Base-by-base conservation (phyloP, 2,888 invertebrate species). In the Parelbella ahira region DNA sequence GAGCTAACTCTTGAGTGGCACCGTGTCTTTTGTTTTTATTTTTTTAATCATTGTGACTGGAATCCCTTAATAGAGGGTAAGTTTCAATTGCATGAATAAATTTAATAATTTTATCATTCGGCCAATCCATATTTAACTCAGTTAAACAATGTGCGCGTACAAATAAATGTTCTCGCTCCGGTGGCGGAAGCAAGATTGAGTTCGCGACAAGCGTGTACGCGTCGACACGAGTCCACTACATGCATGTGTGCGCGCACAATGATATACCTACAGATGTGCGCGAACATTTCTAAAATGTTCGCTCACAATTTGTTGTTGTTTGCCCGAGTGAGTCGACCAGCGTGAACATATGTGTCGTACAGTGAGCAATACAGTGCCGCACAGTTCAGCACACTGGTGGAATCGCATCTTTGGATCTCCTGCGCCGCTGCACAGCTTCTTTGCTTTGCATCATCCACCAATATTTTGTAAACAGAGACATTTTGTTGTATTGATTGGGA, bases 101-200 rank as follows among this genome's bases (percentile, higher is more conserved):
- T 29, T 47, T 45, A 12, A 44, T 49, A 45, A 37, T 48, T 48
- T 46, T 50, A 32, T 30, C 23, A 24, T 30, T 38, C 9, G 29
- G 23, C 38, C 29, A 38, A 38, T 38, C 30, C 47, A 51, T 45
- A 44, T 41, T 44, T 41, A 41, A 41, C 37, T 41, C 37, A 24
- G n/a, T 24, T 24, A 9, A 45, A 29, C 12, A 45, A 38, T 20
- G 20, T 48, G 5, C 44, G 47, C 48, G 43, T n/a, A 47, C 51
- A 50, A 53, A 10, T 24, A 24, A 10, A 50, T 50, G 45, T 47
- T 47, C 49, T 47, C 47, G 4, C 46, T 51, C 44, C 41, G 44
- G 37, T 37, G 36, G 46, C 45, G 46, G 47, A 50, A 47, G 50
- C 50, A 50, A 49, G 46, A 53, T 45, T 49, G 47, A 51, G 51